These are phyloP conservation scores for Psittacula echo DNA, from an alignment of 2,797 vertebrate genomes.

Conservation along the genomic window DNA sequence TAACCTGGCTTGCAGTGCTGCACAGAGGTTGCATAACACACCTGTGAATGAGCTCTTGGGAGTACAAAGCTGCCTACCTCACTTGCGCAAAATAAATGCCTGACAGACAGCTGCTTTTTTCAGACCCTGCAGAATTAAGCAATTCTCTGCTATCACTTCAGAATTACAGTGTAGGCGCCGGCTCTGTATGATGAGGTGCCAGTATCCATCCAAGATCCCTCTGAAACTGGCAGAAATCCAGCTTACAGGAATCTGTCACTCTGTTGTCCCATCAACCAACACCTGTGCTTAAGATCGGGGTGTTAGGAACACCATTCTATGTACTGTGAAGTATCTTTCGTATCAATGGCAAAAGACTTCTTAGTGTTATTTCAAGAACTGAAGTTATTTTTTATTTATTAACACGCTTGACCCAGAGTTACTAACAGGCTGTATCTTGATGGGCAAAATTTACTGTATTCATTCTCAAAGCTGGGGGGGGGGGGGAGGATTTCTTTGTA, in stretches of 20 bases:
- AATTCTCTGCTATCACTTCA: background rate
- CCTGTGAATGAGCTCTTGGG: background rate
- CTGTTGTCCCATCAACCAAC: background rate
- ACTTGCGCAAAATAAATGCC: background rate
- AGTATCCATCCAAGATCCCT: background rate
- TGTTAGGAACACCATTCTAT: background rate
- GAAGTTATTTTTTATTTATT: background rate
- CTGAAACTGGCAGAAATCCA: background rate
- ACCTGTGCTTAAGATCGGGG: rapidly evolving
- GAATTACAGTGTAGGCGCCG: background rate
- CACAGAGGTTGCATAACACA: rapidly evolving
- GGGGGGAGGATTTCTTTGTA: background rate
- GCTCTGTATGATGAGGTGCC: background rate
- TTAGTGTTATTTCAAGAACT: background rate
- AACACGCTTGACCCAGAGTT: background rate
- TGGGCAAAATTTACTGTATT: background rate
- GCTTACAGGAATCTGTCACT: background rate
- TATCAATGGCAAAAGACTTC: background rate
- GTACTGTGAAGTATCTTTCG: background rate
- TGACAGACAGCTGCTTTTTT: background rate
- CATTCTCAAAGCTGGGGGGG: background rate
- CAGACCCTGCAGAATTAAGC: background rate
- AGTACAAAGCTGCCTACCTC: background rate
- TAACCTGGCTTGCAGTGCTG: background rate
- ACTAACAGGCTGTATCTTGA: background rate